Conservation (phyloP, 2,113 vertebrate genomes). For the Ictidomys tridecemlineatus region DNA sequence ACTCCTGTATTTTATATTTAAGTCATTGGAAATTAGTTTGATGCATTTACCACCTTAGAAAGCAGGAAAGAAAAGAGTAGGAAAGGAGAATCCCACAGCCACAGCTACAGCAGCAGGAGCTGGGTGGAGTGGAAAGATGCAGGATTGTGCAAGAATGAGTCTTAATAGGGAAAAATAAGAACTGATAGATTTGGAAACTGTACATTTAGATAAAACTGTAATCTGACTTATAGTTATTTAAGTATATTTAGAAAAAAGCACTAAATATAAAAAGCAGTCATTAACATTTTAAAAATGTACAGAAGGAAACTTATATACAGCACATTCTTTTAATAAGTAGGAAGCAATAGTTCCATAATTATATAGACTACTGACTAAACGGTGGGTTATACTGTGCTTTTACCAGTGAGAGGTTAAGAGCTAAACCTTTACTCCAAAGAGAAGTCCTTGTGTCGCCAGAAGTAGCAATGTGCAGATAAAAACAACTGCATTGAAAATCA, state of each 20-base stretch:
- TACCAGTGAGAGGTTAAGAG: background rate
- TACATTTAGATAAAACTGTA: background rate
- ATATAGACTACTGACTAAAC: background rate
- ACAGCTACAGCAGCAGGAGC: background rate
- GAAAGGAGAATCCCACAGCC: background rate
- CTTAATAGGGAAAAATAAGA: background rate
- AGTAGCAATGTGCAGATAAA: background rate
- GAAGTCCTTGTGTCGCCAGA: background rate
- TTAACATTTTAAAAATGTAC: background rate
- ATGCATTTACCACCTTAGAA: background rate
- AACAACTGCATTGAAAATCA: background rate
- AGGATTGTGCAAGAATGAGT: background rate
- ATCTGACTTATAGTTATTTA: too few relatives aligned
- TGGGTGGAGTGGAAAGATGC: background rate
- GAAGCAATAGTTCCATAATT: background rate
- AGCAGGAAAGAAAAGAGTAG: background rate
- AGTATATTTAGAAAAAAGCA: background rate
- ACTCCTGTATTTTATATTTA: background rate
- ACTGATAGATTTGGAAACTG: background rate
- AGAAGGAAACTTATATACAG: background rate
- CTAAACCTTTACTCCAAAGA: background rate
- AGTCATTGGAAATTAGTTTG: background rate
- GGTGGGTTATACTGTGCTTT: background rate
- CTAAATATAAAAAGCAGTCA: background rate
- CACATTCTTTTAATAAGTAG: background rate